Base-by-base conservation (phyloP, 2,113 vertebrate species). In the Thamnaconus septentrionalis region DNA sequence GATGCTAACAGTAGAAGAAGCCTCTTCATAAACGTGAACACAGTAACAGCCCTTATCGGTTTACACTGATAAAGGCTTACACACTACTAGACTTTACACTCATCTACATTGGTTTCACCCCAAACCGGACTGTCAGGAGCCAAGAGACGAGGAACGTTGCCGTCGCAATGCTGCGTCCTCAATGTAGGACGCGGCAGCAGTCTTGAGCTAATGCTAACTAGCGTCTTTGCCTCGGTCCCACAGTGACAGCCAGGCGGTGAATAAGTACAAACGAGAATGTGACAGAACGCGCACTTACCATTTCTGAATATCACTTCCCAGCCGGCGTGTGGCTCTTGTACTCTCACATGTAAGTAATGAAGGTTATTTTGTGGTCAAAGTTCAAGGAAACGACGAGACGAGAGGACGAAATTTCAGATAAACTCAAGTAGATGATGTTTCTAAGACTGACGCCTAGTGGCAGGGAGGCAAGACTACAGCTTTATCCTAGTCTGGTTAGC, bases 281-380 rank as follows among this genome's bases (percentile, higher is more conserved):
- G 1, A 39, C 1, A 0, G 41, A 10, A 1, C 0, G 11, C 9
- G 10, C 40, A 41, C 82, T 85, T 78, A 91, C 89, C 88, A 91
- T 91, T 40, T 18, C 48, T 5, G 5, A 4, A 8, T 31, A 31
- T 4, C 8, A 59, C 0, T 10, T 53, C 41, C 53, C 0, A 0
- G 9, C 4, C 18, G 52, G 46, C 7, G 10, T 6, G 39, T 0
- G 48, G 48, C 5, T 58, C 12, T 44, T 5, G 31, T 58, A 62
- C 31, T 61, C 54, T 56, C 84, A 85, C 88, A 85, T 81, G 79
- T 5, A 69, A 42, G 7, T n/a, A 45, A 11, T 72, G 82, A 90
- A 91, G 81, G 87, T 92, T 80, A 87, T 5, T 7, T 8, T 48
- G 5, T 48, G 58, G 79, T 85, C 78, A 82, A 77, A 85, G 86